phyloP scores from a whole-genome alignment of 2,113 vertebrate species.

The Athene noctua region DNA sequence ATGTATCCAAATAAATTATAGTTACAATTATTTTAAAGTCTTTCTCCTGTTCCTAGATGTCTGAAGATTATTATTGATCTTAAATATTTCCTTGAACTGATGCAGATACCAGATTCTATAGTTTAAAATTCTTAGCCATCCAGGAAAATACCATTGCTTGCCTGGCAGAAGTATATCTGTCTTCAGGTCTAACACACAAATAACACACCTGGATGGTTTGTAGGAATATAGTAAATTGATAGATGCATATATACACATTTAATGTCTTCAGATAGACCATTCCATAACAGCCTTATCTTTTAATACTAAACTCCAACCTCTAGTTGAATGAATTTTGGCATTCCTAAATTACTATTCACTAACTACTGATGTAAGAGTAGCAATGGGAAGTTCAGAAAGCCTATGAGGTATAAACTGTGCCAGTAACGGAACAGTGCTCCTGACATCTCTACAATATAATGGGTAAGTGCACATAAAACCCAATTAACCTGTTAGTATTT shows the following conservation, averaged over 20 bases:
- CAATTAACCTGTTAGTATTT: constrained; percentile 21
- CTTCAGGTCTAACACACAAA: neutral
- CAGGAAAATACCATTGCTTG: neutral
- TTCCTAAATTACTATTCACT: neutral
- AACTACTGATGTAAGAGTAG: neutral
- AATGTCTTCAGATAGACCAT: neutral
- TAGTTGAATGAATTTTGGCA: neutral
- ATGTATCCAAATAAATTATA: neutral
- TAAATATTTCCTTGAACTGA: neutral
- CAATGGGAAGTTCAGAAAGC: neutral
- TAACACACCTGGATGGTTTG: neutral
- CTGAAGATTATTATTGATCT: neutral
- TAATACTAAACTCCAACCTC: neutral
- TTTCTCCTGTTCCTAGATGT: neutral
- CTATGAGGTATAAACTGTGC: neutral
- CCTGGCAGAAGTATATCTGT: neutral
- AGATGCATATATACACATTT: neutral
- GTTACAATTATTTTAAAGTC: neutral
- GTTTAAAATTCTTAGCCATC: neutral
- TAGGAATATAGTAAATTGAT: neutral
- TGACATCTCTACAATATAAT: neutral
- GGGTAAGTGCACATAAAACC: neutral
- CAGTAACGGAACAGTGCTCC: neutral
- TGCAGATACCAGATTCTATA: neutral
- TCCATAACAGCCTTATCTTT: neutral